Percentiles rank a stretch among this genome's conserved stretches.
phyloP scores from a whole-genome alignment of 2,888 invertebrate species.

The Heliothis peltigera region DNA sequence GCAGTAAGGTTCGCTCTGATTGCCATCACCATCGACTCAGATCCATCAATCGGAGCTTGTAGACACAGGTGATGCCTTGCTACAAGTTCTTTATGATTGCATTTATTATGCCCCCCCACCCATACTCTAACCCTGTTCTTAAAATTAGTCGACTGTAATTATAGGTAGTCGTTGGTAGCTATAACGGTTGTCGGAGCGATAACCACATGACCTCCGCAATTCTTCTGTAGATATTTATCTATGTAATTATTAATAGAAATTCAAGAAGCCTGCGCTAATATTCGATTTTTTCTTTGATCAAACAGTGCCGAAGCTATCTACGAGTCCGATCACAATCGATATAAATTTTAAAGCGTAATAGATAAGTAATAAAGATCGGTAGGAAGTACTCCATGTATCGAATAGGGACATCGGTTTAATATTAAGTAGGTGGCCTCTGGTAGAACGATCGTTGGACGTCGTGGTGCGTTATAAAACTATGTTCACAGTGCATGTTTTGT shows the following conservation, averaged over 20 bases:
- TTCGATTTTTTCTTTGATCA: conserved; percentile 30
- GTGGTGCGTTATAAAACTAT: conserved; percentile 38
- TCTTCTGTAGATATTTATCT: conserved; percentile 35
- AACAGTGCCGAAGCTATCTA: conserved; percentile 50
- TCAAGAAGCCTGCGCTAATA: conserved; percentile 37
- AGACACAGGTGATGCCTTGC: background rate
- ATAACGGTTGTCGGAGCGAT: conserved; percentile 21
- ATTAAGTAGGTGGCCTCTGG: conserved; percentile 40
- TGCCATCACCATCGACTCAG: background rate
- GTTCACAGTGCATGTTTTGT: conserved; percentile 54
- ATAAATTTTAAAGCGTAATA: conserved; percentile 50
- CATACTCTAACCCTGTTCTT: too few relatives aligned
- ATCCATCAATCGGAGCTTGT: background rate
- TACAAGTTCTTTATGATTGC: background rate
- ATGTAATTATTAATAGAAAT: conserved; percentile 30
- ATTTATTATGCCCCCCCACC: too few relatives aligned
- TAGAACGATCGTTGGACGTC: conserved; percentile 22
- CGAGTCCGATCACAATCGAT: conserved; percentile 47
- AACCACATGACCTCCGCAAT: conserved; percentile 38
- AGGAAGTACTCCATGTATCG: conserved; percentile 40
- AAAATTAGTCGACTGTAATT: background rate
- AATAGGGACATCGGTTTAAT: conserved; percentile 36
- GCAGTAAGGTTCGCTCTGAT: too few relatives aligned
- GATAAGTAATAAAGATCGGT: conserved; percentile 58
- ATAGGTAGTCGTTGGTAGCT: background rate